Evolutionary conservation across 2,113 vertebrate genomes (phyloP).

Genomic region (Passer montanus): DNA sequence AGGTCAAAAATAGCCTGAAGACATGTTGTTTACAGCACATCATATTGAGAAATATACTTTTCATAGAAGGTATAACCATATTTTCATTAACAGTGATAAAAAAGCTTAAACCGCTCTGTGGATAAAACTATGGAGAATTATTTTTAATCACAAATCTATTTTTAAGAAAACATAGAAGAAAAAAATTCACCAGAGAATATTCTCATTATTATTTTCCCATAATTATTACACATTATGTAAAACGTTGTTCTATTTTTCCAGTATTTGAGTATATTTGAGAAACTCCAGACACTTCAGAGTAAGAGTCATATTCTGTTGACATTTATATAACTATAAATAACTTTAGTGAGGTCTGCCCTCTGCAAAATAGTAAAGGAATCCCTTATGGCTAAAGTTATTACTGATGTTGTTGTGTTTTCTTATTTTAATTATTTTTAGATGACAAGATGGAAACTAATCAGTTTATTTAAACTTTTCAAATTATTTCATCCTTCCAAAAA

Average conservation of each 20-base stretch:
- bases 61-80: slow-evolving; percentile 21
- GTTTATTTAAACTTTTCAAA: background rate
- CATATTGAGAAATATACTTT: slow-evolving; percentile 65
- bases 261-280: background rate
- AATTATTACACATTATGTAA: background rate
- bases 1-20: slow-evolving; percentile 78
- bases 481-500: background rate
- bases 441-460: background rate
- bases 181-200: background rate
- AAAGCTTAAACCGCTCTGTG: background rate
- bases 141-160: slow-evolving; percentile 20
- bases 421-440: background rate
- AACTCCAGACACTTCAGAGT: background rate
- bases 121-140: background rate
- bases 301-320: background rate
- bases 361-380: background rate
- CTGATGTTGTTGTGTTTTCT: background rate
- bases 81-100: slow-evolving; percentile 44
- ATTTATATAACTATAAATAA: slow-evolving; percentile 14
- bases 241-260: background rate
- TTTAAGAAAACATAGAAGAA: background rate
- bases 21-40: slow-evolving; percentile 68
- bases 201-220: slow-evolving; percentile 6
- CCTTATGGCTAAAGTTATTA: background rate
- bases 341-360: background rate